Evolutionary conservation across 2,888 invertebrate genomes (phyloP), one percentile per base, ranked within the genome.

Genomic region (Synanthedon tipuliformis): DNA sequence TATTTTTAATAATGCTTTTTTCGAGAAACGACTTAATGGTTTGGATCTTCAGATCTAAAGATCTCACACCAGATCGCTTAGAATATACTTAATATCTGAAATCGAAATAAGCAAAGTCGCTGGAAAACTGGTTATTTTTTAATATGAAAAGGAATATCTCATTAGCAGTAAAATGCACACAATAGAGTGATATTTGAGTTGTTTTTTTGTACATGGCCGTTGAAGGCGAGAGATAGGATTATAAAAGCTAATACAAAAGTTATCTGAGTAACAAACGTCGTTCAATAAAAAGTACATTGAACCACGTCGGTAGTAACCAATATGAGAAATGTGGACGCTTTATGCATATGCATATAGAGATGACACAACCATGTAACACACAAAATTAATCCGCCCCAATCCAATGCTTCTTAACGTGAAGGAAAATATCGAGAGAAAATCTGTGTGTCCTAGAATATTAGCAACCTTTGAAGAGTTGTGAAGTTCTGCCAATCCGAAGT

Each of bases 231-330:
- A 72, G 80, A 79, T 78, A 78, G 75, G 70, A 75, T 77, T 81
- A 78, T 78, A 85, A 85, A 75, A 81, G 81, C 78, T 78, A 82
- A 82, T 77, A 84, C 81, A 76, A 76, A 78, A 75, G 70, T 79
- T 84, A 85, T 85, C 84, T 77, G 66, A 60, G 73, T 81, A 82
- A 86, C 84, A 83, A 84, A 85, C 82, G 84, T 73, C 71, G 73
- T 70, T 77, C 84, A 83, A 83, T 86, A 86, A 85, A 85, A 78
- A 75, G 82, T 80, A 62, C 83, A 75, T 79, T 81, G 86, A 84
- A 84, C 85, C 72, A 67, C 62, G 68, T 69, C 84, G 75, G 85
- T 81, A 85, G 84, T 82, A 81, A 79, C 81, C 75, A 76, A 69
- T 79, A 81, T 82, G 83, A 82, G 79, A 81, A 78, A 82, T 76